Percentiles rank a stretch among this genome's conserved stretches.
phyloP scores from a whole-genome alignment of 2,113 vertebrate genomes.

The Theropithecus gelada region DNA sequence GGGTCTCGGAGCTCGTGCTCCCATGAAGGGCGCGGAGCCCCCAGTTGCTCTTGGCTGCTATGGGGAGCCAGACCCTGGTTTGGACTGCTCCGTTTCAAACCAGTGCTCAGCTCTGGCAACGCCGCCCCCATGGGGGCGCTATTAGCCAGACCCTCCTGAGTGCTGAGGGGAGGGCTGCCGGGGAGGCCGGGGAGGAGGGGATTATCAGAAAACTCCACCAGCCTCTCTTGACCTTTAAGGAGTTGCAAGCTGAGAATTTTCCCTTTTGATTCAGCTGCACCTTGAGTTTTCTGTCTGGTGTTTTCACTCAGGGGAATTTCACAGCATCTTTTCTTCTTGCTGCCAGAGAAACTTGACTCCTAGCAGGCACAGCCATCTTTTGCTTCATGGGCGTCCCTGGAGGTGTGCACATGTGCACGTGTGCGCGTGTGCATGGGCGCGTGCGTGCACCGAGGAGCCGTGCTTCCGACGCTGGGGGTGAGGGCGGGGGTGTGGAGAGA shows the following conservation, averaged over 20 bases:
- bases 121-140: fast-evolving
- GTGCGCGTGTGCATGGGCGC: not conserved
- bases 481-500: not conserved
- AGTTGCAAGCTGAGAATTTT: not conserved
- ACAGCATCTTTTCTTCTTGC: not conserved
- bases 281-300: not conserved
- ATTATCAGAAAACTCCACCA: not conserved
- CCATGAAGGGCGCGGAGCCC: not conserved
- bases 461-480: not conserved
- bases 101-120: too few relatives aligned
- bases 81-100: too few relatives aligned
- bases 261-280: not conserved
- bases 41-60: fast-evolving
- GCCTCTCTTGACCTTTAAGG: not conserved
- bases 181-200: not conserved
- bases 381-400: not conserved
- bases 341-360: not conserved
- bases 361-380: not conserved
- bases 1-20: not conserved
- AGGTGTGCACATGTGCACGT: not conserved
- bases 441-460: fast-evolving
- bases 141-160: fast-evolving
- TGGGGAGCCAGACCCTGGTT: too few relatives aligned
- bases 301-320: not conserved
- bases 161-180: too few relatives aligned